Evolutionary conservation across 1,140 invertebrate species (phyloP).

Genomic region (Berghia stephanieae): DNA sequence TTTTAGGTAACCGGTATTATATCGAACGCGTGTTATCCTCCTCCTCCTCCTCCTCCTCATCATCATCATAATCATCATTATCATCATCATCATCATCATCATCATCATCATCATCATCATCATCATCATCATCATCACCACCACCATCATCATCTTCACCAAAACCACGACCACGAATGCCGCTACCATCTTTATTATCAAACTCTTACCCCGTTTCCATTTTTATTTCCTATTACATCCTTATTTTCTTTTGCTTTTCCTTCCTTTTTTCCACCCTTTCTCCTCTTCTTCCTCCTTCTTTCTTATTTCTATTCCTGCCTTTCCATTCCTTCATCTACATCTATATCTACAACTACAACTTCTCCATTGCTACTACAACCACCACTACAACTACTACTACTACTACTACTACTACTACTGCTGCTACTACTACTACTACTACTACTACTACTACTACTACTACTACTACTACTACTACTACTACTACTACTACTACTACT

Average conservation of each 20-base stretch:
- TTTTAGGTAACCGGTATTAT: too few relatives aligned
- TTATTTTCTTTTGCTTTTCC: neutral
- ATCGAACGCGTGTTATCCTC: too few relatives aligned
- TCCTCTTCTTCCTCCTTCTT: too few relatives aligned
- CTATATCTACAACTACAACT: conserved; percentile 24
- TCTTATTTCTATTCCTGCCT: too few relatives aligned
- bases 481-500: conserved; percentile 14
- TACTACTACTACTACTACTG: conserved; percentile 14
- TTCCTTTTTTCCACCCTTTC: too few relatives aligned
- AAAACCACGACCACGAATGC: neutral
- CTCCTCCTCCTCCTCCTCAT: too few relatives aligned
- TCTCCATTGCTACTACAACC: too few relatives aligned
- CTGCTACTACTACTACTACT: neutral
- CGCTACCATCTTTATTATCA: neutral
- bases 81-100: too few relatives aligned
- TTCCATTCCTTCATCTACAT: conserved; percentile 18
- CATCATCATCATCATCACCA: neutral
- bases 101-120: neutral
- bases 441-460: conserved; percentile 21
- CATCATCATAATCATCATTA: too few relatives aligned
- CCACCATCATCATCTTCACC: too few relatives aligned
- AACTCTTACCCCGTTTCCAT: neutral
- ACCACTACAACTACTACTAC: neutral
- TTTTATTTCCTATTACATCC: too few relatives aligned
- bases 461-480: conserved; percentile 26